Evolutionary conservation across 2,797 vertebrate genomes (phyloP), one percentile per base, ranked within the genome.

Genomic region (Mycteria americana): DNA sequence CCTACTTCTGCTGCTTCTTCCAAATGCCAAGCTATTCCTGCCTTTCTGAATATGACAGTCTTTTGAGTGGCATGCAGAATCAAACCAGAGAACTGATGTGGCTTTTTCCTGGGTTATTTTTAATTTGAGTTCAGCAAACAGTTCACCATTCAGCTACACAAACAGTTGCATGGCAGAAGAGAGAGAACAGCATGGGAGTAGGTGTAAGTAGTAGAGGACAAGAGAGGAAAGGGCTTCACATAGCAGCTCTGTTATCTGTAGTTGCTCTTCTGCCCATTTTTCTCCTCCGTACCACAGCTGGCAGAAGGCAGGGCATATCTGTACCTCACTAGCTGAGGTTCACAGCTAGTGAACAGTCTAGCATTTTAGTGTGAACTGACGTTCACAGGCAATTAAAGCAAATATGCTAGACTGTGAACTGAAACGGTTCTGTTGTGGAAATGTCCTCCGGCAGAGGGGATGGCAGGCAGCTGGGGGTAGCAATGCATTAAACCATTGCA

Each of bases 21-120:
- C 67, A 76, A 82, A 90, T 62, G 59, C 65, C 69, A 76, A 62
- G 24, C 33, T 90, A 15, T 56, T 76, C 73, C 53, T 60, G 33
- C 27, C 2, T 64, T 81, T 94, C 76, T 75, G 72, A 89, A 45
- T 59, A 19, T 25, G 65, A 50, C 35, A 73, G 30, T 23, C 63
- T 79, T 54, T 31, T 21, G 41, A 92, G 43, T 35, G 57, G 60
- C 60, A 77, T 28, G n/a, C 2, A 6, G 45, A 65, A 89, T 80
- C 79, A 41, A 89, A 70, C 37, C 2, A 0, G 60, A 39, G 43
- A 67, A 41, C 13, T 41, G 11, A 60, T 14, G 33, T 6, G 28
- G 12, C n/a, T 89, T 85, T 91, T 88, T 91, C 59, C 54, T 60
- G 53, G 64, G 48, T 77, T 96, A 88, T 60, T 92, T 91, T 81